phyloP scores from a whole-genome alignment of 2,797 vertebrate genomes.

The Heteromormyrus szaboi region DNA sequence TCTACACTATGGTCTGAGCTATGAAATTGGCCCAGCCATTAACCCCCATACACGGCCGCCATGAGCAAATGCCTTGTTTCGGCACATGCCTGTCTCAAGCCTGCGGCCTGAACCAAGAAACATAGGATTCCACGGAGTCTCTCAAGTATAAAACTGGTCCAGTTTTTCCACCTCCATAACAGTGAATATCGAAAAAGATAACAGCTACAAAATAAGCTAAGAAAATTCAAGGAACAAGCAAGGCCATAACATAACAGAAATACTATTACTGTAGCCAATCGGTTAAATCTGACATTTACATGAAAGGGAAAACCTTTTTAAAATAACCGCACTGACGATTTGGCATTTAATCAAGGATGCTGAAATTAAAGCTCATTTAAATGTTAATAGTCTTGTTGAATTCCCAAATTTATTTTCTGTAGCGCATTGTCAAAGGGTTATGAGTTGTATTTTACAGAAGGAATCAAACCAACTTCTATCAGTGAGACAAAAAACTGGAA shows the following conservation, averaged over 20 bases:
- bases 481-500: neutral
- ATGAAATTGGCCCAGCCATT: neutral
- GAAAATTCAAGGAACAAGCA: neutral
- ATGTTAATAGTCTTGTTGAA: neutral
- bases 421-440: neutral
- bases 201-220: neutral
- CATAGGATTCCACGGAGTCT: neutral
- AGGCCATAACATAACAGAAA: neutral
- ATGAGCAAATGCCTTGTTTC: neutral
- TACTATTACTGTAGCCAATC: neutral
- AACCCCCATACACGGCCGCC: neutral
- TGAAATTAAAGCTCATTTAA: neutral
- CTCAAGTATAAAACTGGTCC: neutral
- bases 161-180: neutral
- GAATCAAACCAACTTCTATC: neutral
- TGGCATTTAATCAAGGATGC: conserved; percentile 2
- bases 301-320: neutral
- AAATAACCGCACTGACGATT: neutral
- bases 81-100: neutral
- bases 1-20: neutral
- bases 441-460: neutral
- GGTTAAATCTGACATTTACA: neutral
- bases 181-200: neutral
- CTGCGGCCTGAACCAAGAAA: neutral
- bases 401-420: neutral